A percentile compares a stretch with the other conserved stretches of the same genome.
Conservation (phyloP, 1,140 invertebrate genomes). For the Drosophila athabasca region DNA sequence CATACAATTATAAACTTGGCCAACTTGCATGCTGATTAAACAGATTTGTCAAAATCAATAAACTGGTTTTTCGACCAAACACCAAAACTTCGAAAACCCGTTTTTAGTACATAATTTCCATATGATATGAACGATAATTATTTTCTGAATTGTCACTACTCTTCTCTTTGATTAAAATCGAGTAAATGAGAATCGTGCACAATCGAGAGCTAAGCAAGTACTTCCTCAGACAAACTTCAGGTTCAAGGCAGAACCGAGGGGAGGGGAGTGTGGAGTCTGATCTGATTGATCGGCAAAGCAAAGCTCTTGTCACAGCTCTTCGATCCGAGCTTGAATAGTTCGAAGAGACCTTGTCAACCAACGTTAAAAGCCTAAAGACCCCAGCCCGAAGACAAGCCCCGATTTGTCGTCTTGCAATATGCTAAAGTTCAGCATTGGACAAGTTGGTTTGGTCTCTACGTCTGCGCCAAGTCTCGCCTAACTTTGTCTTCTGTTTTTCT, state of each 20-base stretch:
- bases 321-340: not conserved
- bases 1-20: constrained; percentile 54
- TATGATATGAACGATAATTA: constrained; percentile 33
- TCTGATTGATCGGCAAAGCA: constrained; percentile 25
- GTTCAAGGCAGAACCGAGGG: constrained; percentile 29
- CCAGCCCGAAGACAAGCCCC: constrained; percentile 24
- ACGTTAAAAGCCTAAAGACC: constrained; percentile 7
- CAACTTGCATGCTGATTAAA: constrained; percentile 60
- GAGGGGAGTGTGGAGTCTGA: constrained; percentile 7
- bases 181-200: constrained; percentile 16
- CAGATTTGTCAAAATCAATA: constrained; percentile 41
- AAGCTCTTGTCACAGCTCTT: too few species aligned
- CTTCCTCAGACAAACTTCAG: constrained; percentile 35
- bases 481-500: constrained; percentile 25
- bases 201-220: constrained; percentile 9
- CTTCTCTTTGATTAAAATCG: not conserved
- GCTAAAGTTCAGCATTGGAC: constrained; percentile 69
- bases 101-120: constrained; percentile 59
- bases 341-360: constrained; percentile 56
- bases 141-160: constrained; percentile 14
- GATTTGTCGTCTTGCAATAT: constrained; percentile 64
- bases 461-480: constrained; percentile 21
- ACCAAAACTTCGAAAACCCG: constrained; percentile 46
- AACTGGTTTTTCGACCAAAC: constrained; percentile 60
- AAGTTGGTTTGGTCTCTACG: constrained; percentile 20